A percentile compares a stretch with the other conserved stretches of the same genome.
These are phyloP conservation scores for Solenopsis invicta DNA, from an alignment of 1,140 invertebrate species.

Conservation along the genomic window DNA sequence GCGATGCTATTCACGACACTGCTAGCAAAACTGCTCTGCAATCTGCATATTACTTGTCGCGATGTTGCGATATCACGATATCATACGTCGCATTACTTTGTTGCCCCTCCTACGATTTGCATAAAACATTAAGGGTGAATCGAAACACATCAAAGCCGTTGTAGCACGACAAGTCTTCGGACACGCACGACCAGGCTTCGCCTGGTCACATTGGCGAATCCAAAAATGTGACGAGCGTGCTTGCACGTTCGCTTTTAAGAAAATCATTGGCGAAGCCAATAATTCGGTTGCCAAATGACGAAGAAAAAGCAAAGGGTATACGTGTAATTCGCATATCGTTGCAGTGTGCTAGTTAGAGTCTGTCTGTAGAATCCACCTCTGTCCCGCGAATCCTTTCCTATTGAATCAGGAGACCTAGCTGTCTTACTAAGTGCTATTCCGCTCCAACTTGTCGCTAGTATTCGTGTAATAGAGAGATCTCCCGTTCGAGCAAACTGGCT, in stretches of 20 bases:
- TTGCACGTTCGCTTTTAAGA: slow-evolving; percentile 59
- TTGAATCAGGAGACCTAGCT: slow-evolving; percentile 7
- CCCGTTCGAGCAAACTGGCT: neutral
- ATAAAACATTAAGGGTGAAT: slow-evolving; percentile 39
- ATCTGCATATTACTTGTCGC: slow-evolving; percentile 50
- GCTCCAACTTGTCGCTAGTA: slow-evolving; percentile 22
- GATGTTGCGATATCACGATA: slow-evolving; percentile 44
- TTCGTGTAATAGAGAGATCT: slow-evolving; percentile 38
- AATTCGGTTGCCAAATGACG: too few relatives aligned
- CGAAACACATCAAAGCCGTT: slow-evolving; percentile 53
- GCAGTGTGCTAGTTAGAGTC: neutral
- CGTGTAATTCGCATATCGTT: neutral
- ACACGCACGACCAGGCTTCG: slow-evolving; percentile 41
- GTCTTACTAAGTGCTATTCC: slow-evolving; percentile 51
- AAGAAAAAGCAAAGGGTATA: too few relatives aligned
- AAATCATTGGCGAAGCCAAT: neutral
- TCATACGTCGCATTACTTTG: slow-evolving; percentile 9
- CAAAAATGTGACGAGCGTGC: slow-evolving; percentile 74
- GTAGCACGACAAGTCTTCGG: slow-evolving; percentile 57
- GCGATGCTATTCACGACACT: neutral
- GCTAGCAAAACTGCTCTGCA: neutral
- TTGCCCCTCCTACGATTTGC: slow-evolving; percentile 12
- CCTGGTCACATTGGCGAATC: slow-evolving; percentile 24
- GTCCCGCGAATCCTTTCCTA: neutral
- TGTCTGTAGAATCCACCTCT: neutral